Conservation (phyloP, 2,113 vertebrate genomes). For the Noctilio leporinus region DNA sequence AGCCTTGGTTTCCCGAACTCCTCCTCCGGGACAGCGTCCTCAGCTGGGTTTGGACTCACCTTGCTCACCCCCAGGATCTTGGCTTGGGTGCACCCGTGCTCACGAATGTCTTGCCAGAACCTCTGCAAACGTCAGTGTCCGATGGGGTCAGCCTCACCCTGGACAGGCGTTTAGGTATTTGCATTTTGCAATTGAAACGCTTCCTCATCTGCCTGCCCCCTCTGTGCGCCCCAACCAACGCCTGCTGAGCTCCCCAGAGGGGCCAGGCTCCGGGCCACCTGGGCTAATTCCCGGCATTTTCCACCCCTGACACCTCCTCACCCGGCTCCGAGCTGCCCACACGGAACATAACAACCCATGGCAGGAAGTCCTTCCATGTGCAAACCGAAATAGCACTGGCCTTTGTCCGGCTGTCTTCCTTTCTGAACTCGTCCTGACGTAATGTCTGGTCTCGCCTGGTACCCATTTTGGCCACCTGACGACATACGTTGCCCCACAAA, state of each 20-base stretch:
- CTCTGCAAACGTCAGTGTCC: background rate
- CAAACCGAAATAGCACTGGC: slow-evolving; percentile 15
- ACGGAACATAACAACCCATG: background rate
- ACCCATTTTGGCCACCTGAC: accelerated
- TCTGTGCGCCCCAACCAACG: accelerated
- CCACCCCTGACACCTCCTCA: background rate
- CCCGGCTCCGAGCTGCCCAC: background rate
- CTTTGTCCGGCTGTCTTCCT: background rate
- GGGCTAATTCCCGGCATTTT: background rate
- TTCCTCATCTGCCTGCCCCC: background rate
- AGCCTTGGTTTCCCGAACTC: background rate
- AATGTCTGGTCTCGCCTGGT: background rate
- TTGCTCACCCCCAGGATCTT: background rate
- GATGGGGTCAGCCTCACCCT: accelerated
- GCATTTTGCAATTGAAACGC: background rate
- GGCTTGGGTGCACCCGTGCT: background rate
- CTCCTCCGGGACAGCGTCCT: too few relatives aligned
- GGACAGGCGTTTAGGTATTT: background rate
- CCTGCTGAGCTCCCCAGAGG: background rate
- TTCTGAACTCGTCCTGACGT: background rate
- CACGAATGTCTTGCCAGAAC: background rate
- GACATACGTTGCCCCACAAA: accelerated
- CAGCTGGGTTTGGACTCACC: background rate
- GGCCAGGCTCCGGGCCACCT: accelerated
- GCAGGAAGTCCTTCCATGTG: slow-evolving; percentile 29